Evolutionary conservation across 2,888 invertebrate genomes (phyloP), one percentile per base, ranked within the genome.

Genomic region (Stenchaetothrips biformis): DNA sequence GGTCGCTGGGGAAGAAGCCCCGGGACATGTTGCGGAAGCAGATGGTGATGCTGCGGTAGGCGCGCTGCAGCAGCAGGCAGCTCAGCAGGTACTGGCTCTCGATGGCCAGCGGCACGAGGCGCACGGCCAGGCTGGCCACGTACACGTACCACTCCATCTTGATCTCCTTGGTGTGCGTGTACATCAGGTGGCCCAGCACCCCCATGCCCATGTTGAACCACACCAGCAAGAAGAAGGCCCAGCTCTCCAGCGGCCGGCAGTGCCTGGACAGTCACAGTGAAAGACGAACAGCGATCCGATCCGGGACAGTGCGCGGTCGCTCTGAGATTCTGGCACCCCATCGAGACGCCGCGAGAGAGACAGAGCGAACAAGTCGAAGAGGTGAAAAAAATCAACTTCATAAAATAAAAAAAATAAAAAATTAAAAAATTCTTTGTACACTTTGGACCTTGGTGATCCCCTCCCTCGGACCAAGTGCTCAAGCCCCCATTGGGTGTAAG

Each of bases 11-110:
- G 67, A 74, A 74, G 67, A 25, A 74, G 25, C 67, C 67, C 8
- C 67, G 21, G 21, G 21, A 21, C 67, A 74, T 7, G 67, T 74
- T 25, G 25, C 67, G 67, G 67, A 74, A 25, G 67, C 67, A 74
- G 8, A 74, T 11, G 21, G 25, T 11, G 67, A 74, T 9, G 67
- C 21, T 25, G 67, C 67, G 67, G 25, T 74, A 74, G 67, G 67
- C 67, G 25, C 67, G 67, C 67, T 74, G 21, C 67, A 74, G 67
- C 67, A 74, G 67, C 67, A 74, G 25, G 67, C 67, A 74, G 67
- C 67, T 74, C 21, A 74, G 67, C 9, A 74, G 67, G 25, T 74
- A 74, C 67, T 74, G 67, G 67, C 67, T 11, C 67, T 74, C 67
- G 9, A 74, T 25, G 67, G 67, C 67, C 67, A 74, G 21, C 21